Evolutionary conservation across 2,797 vertebrate species (phyloP), one percentile per base, ranked within the genome.

Genomic region (Adrianichthys oophorus): DNA sequence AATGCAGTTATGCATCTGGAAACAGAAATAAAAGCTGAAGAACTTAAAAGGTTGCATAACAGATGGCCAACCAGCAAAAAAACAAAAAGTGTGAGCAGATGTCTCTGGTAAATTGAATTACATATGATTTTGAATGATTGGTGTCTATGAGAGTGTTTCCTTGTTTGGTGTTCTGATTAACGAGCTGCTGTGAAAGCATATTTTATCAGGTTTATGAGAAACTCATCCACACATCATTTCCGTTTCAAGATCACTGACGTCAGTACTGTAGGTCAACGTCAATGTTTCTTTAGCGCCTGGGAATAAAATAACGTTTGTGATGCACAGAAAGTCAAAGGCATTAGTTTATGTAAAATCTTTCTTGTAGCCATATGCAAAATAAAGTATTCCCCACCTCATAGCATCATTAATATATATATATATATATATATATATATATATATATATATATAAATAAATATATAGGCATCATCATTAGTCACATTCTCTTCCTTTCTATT

Each of bases 81-180:
- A 52, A 80, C 72, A 72, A 47, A 46, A 64, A 63, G 61, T 21
- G 59, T 49, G 65, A 89, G 61, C 87, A 91, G 86, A 89, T 90
- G 87, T 78, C 87, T 66, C 75, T 65, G 62, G 67, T 80, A 86
- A 80, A 90, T 85, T 87, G 70, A 77, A 83, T 76, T 57, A 61
- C 72, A 72, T 79, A 80, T 83, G 82, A 85, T 84, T 75, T 83
- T 86, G 83, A 89, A 78, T 78, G 87, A 89, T 89, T 73, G 76
- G 66, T 71, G 72, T 84, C 87, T 82, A 72, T 82, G 74, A 50
- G 69, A 82, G 82, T 74, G 69, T 87, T 77, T 79, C 62, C 72
- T 79, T 81, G 70, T 81, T 77, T 75, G 70, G 61, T 56, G 76
- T 82, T 61, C 70, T 84, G 85, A 85, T 78, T 77, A 88, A 48